phyloP scores from a whole-genome alignment of 2,797 vertebrate genomes.

The Catharus ustulatus region DNA sequence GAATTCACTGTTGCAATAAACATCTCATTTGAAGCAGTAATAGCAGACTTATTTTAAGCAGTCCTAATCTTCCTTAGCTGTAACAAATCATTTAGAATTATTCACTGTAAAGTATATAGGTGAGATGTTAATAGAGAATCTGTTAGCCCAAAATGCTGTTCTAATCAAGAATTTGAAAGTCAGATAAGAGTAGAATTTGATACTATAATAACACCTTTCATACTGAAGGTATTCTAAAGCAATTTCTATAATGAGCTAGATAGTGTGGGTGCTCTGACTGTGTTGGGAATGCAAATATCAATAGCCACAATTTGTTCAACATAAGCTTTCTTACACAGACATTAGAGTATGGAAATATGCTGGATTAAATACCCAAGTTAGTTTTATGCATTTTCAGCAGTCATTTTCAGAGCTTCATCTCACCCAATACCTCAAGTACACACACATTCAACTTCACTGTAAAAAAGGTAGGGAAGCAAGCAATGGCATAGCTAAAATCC shows the following conservation, averaged over 20 bases:
- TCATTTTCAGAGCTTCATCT: neutral
- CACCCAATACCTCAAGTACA: neutral
- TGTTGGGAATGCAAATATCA: slow-evolving; percentile 29
- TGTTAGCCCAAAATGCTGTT: slow-evolving; percentile 47
- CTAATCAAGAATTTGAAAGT: slow-evolving; percentile 64
- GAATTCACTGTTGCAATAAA: slow-evolving; percentile 55
- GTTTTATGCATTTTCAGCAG: neutral
- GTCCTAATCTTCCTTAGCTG: slow-evolving; percentile 59
- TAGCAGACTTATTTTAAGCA: slow-evolving; percentile 60
- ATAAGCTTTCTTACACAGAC: neutral
- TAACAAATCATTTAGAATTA: slow-evolving; percentile 52
- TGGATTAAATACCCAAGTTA: neutral
- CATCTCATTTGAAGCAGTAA: slow-evolving; percentile 64
- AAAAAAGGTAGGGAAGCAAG: neutral
- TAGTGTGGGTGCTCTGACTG: slow-evolving; percentile 1
- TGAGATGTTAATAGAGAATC: slow-evolving; percentile 44
- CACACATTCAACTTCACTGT: neutral
- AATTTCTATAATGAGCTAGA: slow-evolving; percentile 44
- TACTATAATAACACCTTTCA: slow-evolving; percentile 63
- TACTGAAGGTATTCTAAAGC: slow-evolving; percentile 49
- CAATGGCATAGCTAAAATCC: neutral
- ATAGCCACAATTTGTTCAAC: slow-evolving; percentile 1
- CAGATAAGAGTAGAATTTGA: slow-evolving; percentile 54
- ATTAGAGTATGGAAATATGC: neutral
- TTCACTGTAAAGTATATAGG: slow-evolving; percentile 33